These are phyloP conservation scores for Timema podura DNA, from an alignment of 2,888 invertebrate genomes.

Conservation along the genomic window DNA sequence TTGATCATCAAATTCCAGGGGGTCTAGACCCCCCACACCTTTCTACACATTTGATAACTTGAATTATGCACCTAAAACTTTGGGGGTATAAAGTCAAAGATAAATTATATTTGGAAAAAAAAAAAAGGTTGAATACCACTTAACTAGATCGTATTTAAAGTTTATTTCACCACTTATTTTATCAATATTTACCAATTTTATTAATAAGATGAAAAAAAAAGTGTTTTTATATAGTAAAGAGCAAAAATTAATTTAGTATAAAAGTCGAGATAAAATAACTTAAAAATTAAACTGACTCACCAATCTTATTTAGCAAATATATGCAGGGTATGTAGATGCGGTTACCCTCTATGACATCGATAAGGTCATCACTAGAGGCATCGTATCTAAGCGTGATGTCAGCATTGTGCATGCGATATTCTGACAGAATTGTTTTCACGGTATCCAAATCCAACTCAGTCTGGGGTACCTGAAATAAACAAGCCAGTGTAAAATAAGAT, in stretches of 20 bases:
- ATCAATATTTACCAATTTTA: too few relatives aligned
- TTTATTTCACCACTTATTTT: too few relatives aligned
- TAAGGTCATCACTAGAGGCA: slow-evolving; percentile 95
- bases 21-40: too few relatives aligned
- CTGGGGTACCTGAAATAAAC: slow-evolving; percentile 64
- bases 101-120: too few relatives aligned
- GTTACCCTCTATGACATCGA: slow-evolving; percentile 98
- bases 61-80: too few relatives aligned
- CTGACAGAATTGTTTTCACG: slow-evolving; percentile 92
- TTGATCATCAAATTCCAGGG: too few relatives aligned
- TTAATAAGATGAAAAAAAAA: too few relatives aligned
- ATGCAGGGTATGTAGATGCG: slow-evolving; percentile 97
- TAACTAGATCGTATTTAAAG: too few relatives aligned
- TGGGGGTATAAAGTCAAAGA: too few relatives aligned
- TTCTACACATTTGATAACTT: too few relatives aligned
- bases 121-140: too few relatives aligned
- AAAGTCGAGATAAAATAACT: neutral
- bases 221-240: too few relatives aligned
- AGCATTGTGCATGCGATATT: slow-evolving; percentile 98
- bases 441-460: slow-evolving; percentile 91
- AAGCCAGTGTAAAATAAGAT: neutral
- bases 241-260: neutral
- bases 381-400: slow-evolving; percentile 93
- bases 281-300: slow-evolving; percentile 45
- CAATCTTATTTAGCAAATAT: slow-evolving; percentile 98